phyloP scores from a whole-genome alignment of 2,888 invertebrate genomes.

The Azorinus chamasolen region DNA sequence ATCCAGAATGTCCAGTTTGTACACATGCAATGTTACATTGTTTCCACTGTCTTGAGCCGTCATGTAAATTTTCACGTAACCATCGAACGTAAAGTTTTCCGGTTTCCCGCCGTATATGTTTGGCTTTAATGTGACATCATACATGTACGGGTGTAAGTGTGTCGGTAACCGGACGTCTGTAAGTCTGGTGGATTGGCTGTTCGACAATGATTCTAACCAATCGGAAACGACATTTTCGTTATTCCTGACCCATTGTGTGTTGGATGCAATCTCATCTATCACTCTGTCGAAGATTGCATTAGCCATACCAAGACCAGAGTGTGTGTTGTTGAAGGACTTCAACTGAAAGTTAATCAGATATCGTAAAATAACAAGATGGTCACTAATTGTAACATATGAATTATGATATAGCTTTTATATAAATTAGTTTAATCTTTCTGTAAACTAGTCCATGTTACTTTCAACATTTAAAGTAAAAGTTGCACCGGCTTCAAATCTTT shows the following conservation, averaged over 20 bases:
- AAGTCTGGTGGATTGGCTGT: slow-evolving; percentile 7
- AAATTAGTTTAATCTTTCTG: too few species aligned
- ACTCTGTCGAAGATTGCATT: slow-evolving; percentile 89
- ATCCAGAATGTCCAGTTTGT: slow-evolving; percentile 67
- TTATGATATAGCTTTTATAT: too few species aligned
- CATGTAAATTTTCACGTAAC: slow-evolving; percentile 70
- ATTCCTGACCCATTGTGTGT: slow-evolving; percentile 93
- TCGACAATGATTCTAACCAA: slow-evolving; percentile 89
- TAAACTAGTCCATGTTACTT: too few species aligned
- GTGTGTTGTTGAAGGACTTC: slow-evolving; percentile 38
- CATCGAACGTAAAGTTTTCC: slow-evolving; percentile 74
- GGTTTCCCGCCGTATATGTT: slow-evolving; percentile 76
- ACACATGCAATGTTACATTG: slow-evolving; percentile 75
- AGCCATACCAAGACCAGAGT: slow-evolving; percentile 89
- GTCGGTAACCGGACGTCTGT: slow-evolving; percentile 65
- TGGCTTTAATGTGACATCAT: slow-evolving; percentile 76
- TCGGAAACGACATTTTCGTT: slow-evolving; percentile 91
- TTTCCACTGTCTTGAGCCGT: slow-evolving; percentile 54
- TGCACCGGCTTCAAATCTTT: too few species aligned
- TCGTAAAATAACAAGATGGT: too few species aligned
- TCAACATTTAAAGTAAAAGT: too few species aligned
- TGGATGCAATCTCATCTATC: slow-evolving; percentile 92
- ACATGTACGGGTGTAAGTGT: slow-evolving; percentile 71
- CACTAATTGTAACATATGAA: too few species aligned
- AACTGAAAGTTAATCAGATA: slow-evolving; percentile 47